These are phyloP conservation scores for Perognathus longimembris DNA, from an alignment of 2,113 vertebrate species.

Conservation along the genomic window DNA sequence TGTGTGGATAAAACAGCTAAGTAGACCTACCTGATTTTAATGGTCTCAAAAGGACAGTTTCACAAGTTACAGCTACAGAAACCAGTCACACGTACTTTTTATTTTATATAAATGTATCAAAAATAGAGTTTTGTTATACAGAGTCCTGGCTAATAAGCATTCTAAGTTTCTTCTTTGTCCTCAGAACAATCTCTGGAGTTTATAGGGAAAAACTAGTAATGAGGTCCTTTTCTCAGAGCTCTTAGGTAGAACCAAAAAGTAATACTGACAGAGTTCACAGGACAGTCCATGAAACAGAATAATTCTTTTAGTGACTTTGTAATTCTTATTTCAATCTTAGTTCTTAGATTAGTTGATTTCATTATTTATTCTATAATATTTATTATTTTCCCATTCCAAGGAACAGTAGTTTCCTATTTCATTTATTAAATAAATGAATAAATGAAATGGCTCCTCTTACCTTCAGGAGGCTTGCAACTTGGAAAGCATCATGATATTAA, in stretches of 20 bases:
- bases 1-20: neutral
- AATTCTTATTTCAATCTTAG: conserved; percentile 27
- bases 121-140: neutral
- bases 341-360: neutral
- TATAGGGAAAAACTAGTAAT: conserved; percentile 27
- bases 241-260: conserved; percentile 23
- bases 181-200: conserved; percentile 24
- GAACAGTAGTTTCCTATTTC: neutral
- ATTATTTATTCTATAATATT: conserved; percentile 1
- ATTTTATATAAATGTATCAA: neutral
- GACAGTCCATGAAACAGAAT: neutral
- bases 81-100: neutral
- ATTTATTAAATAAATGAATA: too few species aligned
- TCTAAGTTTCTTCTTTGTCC: conserved; percentile 20
- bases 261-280: neutral
- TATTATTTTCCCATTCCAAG: conserved; percentile 17
- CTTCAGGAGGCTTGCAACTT: conserved; percentile 10
- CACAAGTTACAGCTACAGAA: neutral
- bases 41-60: neutral
- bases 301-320: conserved; percentile 20
- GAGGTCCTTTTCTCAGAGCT: neutral
- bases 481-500: neutral
- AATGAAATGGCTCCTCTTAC: neutral
- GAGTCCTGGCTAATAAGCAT: neutral
- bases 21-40: neutral